A percentile compares a stretch with the other conserved stretches of the same genome.
Conservation (phyloP, 35 echinoderm and acorn worm genomes). For the Lytechinus variegatus region DNA sequence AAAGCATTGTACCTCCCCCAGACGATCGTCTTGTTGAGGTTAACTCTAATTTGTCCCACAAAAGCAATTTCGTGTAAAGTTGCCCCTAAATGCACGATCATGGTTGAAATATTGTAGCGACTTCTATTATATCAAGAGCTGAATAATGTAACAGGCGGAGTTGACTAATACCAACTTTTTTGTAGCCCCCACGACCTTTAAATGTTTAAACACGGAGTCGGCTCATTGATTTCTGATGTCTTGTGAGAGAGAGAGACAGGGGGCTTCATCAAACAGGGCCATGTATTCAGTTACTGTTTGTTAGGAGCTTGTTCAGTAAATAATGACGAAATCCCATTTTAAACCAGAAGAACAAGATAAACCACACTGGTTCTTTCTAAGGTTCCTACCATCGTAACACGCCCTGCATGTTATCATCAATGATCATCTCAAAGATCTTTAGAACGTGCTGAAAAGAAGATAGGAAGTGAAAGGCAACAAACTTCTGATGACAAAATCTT, state of each 20-base stretch:
- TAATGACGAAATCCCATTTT: not conserved
- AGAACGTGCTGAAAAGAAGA: not conserved
- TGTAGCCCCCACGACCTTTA: constrained; percentile 28
- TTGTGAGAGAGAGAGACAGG: not conserved
- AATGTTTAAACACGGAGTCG: not conserved
- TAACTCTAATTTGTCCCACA: constrained; percentile 12
- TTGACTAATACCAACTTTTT: not conserved
- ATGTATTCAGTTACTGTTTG: not conserved
- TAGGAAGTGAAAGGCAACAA: too few relatives aligned
- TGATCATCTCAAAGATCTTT: not conserved
- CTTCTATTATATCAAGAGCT: not conserved
- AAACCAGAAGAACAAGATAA: not conserved
- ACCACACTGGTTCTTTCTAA: not conserved
- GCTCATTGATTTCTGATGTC: not conserved
- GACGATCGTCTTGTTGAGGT: not conserved
- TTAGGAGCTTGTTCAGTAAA: constrained; percentile 21
- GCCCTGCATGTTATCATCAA: not conserved
- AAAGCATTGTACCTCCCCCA: not conserved
- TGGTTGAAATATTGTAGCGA: not conserved
- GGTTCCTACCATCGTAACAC: not conserved
- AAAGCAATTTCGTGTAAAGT: constrained; percentile 5
- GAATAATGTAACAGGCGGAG: not conserved
- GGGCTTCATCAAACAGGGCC: not conserved
- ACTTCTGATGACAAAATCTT: too few relatives aligned
- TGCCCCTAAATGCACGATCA: not conserved